Evolutionary conservation across 2,113 vertebrate species (phyloP).

Genomic region (Empidonax alnorum): DNA sequence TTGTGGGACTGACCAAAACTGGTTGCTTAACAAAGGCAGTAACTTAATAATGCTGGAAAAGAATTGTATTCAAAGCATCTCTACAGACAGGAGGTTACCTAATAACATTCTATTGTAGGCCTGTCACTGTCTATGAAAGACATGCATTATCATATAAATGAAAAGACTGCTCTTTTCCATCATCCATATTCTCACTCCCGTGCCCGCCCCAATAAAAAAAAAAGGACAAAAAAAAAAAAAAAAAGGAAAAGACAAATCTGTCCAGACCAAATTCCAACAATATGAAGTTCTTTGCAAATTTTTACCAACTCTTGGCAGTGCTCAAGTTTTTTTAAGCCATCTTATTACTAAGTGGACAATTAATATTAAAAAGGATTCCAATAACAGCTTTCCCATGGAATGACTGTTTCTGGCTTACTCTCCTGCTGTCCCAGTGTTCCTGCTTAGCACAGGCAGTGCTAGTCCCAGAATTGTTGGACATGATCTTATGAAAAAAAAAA

Average conservation of each 20-base stretch:
- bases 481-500: neutral
- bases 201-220: fast-evolving
- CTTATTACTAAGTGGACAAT: neutral
- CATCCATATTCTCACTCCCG: neutral
- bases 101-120: conserved; percentile 47
- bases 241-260: neutral
- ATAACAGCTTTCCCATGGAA: neutral
- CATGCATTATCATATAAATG: conserved; percentile 62
- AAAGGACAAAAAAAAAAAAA: neutral
- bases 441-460: neutral
- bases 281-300: neutral
- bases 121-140: conserved; percentile 54
- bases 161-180: conserved; percentile 38
- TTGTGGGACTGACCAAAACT: conserved; percentile 51
- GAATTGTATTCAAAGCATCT: conserved; percentile 52
- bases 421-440: neutral
- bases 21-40: conserved; percentile 28
- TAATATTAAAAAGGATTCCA: neutral
- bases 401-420: neutral
- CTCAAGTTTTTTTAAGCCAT: neutral
- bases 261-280: neutral
- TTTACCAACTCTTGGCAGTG: neutral
- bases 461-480: neutral
- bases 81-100: conserved; percentile 45
- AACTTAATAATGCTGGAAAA: conserved; percentile 44